Percentiles rank a stretch among this genome's conserved stretches.
Evolutionary conservation across 1,140 invertebrate genomes (phyloP).

Genomic region (Drosophila pseudoananassae): DNA sequence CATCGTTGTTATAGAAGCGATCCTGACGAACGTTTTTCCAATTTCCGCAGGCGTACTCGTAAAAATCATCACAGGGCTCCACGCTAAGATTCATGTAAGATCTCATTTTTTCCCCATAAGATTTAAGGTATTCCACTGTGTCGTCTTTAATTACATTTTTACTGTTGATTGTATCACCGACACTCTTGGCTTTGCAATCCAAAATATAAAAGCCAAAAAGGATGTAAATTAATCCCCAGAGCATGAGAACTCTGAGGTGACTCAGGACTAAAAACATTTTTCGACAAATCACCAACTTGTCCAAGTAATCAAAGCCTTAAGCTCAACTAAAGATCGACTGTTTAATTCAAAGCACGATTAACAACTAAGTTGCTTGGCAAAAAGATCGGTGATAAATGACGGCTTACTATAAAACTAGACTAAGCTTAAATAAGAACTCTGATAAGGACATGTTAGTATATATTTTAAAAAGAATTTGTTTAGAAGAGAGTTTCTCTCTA

Average conservation of each 20-base stretch:
- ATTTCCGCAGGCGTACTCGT: constrained; percentile 88
- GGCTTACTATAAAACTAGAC: constrained; percentile 40
- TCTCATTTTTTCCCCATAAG: constrained; percentile 81
- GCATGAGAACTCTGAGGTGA: neutral
- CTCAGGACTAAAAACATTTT: constrained; percentile 4
- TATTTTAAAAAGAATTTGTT: too few relatives aligned
- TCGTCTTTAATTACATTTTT: constrained; percentile 41
- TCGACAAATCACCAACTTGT: too few relatives aligned
- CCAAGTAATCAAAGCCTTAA: neutral
- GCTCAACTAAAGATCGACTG: constrained; percentile 16
- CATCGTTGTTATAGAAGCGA: constrained; percentile 27
- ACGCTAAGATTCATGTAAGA: constrained; percentile 86
- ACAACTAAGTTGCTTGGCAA: constrained; percentile 41
- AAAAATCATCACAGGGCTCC: constrained; percentile 90
- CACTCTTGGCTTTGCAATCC: constrained; percentile 29
- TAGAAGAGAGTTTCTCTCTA: too few relatives aligned
- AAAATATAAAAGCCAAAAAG: constrained; percentile 13
- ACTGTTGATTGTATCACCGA: neutral
- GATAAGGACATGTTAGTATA: constrained; percentile 33
- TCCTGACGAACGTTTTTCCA: constrained; percentile 82
- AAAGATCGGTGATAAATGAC: neutral
- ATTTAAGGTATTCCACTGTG: constrained; percentile 68
- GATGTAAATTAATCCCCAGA: constrained; percentile 11
- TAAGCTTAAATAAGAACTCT: constrained; percentile 35
- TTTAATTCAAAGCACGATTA: constrained; percentile 40